Conservation (phyloP, 2,113 vertebrate species). For the Lasiurus borealis region DNA sequence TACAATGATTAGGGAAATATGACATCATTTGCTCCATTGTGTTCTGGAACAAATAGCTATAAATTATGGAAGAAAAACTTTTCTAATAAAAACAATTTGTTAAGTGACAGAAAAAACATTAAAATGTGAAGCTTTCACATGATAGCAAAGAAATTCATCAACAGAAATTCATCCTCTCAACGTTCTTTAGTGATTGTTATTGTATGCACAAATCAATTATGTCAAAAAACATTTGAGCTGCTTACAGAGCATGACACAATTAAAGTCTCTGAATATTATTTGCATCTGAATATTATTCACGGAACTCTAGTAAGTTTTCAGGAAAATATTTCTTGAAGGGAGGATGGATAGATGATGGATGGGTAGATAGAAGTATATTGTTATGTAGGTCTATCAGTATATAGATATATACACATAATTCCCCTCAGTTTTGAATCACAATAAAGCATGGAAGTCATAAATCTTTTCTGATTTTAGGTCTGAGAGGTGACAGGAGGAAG, state of each 20-base stretch:
- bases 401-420: background rate
- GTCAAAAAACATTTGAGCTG: conserved; percentile 59
- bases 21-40: background rate
- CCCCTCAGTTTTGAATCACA: background rate
- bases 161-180: background rate
- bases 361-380: background rate
- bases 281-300: conserved; percentile 30
- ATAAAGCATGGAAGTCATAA: background rate
- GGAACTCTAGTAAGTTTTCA: conserved; percentile 41
- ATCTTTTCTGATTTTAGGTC: background rate
- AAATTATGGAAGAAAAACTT: conserved; percentile 54
- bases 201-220: conserved; percentile 47
- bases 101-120: conserved; percentile 21
- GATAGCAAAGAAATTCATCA: background rate
- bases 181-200: conserved; percentile 39
- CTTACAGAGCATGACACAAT: conserved; percentile 69
- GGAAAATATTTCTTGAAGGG: background rate
- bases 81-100: conserved; percentile 42
- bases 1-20: background rate
- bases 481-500: background rate
- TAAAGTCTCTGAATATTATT: conserved; percentile 1
- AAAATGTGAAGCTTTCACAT: conserved; percentile 10
- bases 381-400: background rate
- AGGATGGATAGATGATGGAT: background rate
- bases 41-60: background rate